Evolutionary conservation across 2,888 invertebrate genomes (phyloP), one percentile per base, ranked within the genome.

Genomic region (Brachyopa scutellaris): DNA sequence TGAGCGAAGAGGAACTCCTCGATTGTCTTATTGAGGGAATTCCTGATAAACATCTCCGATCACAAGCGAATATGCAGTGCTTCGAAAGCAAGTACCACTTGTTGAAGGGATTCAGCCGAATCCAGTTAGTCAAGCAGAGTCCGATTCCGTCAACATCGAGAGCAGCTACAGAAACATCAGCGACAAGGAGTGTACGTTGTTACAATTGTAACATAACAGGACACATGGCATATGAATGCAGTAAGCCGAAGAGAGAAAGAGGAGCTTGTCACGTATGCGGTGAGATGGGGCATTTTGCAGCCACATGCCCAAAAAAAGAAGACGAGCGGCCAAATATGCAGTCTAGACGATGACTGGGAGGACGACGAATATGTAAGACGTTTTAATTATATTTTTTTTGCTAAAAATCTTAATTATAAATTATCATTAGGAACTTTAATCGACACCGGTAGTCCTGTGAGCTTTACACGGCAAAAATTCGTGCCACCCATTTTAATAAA

Each of bases 241-340:
- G 6, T 2, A 59, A 69, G 26, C 69, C 57, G 8, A 62, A 47
- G 17, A 40, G 62, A 13, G 47, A 82, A 49, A 62, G 62, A 49
- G 49, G 36, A 42, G 59, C 57, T n/a, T 57, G 55, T 13, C 57
- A 69, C 15, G 57, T 57, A 17, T 69, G 69, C 17, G 45, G 47
- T 19, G 42, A 36, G 26, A 36, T 57, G 45, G 69, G 47, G 31
- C 69, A 69, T 19, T 40, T 45, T 9, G 45, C 64, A 21, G 47
- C 49, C 19, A 21, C n/a, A 8, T 45, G 47, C 36, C n/a, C 19
- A 33, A 15, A 59, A 55, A 9, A 21, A 11, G 26, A 19, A 42
- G 29, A 11, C 13, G 13, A 3, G 38, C 7, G 9, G 23, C n/a
- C 2, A 40, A 26, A 23, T 26, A n/a, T n/a, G n/a, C n/a, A n/a